A percentile compares a stretch with the other conserved stretches of the same genome.
Evolutionary conservation across 2,113 vertebrate genomes (phyloP).

Genomic region (Erythrolamprus reginae): DNA sequence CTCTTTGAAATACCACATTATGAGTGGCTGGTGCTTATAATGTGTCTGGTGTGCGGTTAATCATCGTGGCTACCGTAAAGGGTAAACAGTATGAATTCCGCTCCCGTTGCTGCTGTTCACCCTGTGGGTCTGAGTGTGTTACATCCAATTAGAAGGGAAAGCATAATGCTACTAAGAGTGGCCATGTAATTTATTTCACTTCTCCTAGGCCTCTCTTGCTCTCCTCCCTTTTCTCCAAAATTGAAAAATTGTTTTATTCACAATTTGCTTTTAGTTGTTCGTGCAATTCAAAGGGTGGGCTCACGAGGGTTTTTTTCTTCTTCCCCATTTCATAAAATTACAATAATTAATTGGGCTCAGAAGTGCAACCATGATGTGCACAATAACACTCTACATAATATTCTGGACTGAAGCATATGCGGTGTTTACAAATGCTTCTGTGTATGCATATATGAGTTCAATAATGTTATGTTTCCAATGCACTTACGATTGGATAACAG

Average conservation of each 20-base stretch:
- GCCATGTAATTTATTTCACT: slow-evolving; percentile 73
- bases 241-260: slow-evolving; percentile 79
- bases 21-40: slow-evolving; percentile 75
- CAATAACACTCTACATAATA: slow-evolving; percentile 64
- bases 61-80: slow-evolving; percentile 79
- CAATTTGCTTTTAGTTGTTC: slow-evolving; percentile 69
- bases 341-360: slow-evolving; percentile 72
- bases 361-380: slow-evolving; percentile 58
- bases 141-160: slow-evolving; percentile 77
- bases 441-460: slow-evolving; percentile 61
- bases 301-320: slow-evolving; percentile 39
- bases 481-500: slow-evolving; percentile 46
- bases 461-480: slow-evolving; percentile 55
- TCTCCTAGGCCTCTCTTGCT: slow-evolving; percentile 63
- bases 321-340: slow-evolving; percentile 64
- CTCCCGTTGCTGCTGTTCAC: slow-evolving; percentile 65
- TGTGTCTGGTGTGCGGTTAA: slow-evolving; percentile 75
- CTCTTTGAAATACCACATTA: slow-evolving; percentile 75
- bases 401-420: slow-evolving; percentile 56
- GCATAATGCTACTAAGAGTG: slow-evolving; percentile 73
- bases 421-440: slow-evolving; percentile 61
- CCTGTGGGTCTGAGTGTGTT: slow-evolving; percentile 66
- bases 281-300: slow-evolving; percentile 58
- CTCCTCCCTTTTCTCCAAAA: slow-evolving; percentile 54
- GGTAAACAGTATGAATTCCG: slow-evolving; percentile 78